Percentiles rank a stretch among this genome's conserved stretches.
These are phyloP conservation scores for Hycleus cichorii DNA, from an alignment of 1,140 invertebrate species.

Conservation along the genomic window DNA sequence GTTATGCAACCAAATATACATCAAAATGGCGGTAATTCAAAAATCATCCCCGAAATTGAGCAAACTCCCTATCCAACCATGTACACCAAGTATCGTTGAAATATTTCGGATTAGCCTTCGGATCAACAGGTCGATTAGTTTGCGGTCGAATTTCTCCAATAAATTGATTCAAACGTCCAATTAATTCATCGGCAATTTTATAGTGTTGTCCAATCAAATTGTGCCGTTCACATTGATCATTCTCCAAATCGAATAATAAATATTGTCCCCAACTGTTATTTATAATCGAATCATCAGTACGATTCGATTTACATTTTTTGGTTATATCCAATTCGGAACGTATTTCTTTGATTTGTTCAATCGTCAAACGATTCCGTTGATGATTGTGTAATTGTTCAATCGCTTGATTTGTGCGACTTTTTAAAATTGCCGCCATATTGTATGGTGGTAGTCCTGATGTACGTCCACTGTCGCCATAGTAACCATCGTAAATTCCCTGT, in stretches of 20 bases:
- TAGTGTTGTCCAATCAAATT: slow-evolving; percentile 55
- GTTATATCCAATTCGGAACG: slow-evolving; percentile 14
- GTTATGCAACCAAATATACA: too few species aligned
- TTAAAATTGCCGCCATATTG: slow-evolving; percentile 43
- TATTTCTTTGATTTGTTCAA: not conserved
- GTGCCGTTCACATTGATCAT: slow-evolving; percentile 77
- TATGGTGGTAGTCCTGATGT: slow-evolving; percentile 44
- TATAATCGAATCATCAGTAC: not conserved
- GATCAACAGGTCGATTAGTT: slow-evolving; percentile 32
- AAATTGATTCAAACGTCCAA: slow-evolving; percentile 32
- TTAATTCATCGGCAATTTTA: slow-evolving; percentile 32
- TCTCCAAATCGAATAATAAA: slow-evolving; percentile 71
- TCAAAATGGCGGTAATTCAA: too few species aligned
- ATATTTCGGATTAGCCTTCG: slow-evolving; percentile 35
- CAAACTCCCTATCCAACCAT: slow-evolving; percentile 35
- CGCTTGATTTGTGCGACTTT: slow-evolving; percentile 45
- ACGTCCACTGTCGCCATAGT: slow-evolving; percentile 69
- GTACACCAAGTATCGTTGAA: slow-evolving; percentile 43
- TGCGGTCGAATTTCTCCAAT: slow-evolving; percentile 31
- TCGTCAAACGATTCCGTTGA: slow-evolving; percentile 10
- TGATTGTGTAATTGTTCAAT: slow-evolving; percentile 39
- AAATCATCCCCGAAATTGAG: not conserved
- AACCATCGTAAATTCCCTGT: slow-evolving; percentile 34
- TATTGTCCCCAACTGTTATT: not conserved
- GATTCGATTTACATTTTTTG: not conserved